Percentiles rank a stretch among this genome's conserved stretches.
phyloP scores from a whole-genome alignment of 2,888 invertebrate species.

The Aphrophora alni region DNA sequence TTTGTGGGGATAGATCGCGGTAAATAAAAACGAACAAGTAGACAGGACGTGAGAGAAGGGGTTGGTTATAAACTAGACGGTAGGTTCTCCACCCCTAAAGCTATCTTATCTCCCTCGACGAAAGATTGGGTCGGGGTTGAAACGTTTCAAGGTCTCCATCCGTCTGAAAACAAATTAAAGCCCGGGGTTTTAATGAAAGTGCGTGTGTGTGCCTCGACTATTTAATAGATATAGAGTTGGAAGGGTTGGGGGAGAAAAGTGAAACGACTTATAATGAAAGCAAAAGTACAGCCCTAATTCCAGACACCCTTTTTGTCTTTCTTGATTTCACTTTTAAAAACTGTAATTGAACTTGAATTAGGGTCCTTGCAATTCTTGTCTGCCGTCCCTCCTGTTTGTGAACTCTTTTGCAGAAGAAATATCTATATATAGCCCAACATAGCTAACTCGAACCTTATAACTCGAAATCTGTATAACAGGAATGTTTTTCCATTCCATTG shows the following conservation, averaged over 20 bases:
- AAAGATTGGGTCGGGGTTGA: constrained; percentile 6
- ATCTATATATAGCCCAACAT: too few relatives aligned
- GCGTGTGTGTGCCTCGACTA: background rate
- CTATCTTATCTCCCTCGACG: constrained; percentile 9
- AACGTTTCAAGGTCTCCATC: background rate
- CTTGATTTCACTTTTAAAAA: background rate
- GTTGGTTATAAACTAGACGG: background rate
- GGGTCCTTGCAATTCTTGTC: background rate
- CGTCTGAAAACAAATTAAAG: constrained; percentile 6
- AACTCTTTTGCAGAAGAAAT: too few relatives aligned
- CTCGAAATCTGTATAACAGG: too few relatives aligned
- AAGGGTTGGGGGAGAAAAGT: background rate
- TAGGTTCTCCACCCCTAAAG: background rate
- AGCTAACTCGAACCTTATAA: too few relatives aligned
- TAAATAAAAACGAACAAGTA: background rate
- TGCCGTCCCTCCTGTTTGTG: background rate
- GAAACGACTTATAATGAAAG: background rate
- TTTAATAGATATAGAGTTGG: background rate
- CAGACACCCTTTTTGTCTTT: background rate
- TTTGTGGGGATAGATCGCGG: background rate
- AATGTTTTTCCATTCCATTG: too few relatives aligned
- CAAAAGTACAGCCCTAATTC: background rate
- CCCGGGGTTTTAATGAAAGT: background rate
- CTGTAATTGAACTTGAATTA: background rate
- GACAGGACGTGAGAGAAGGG: background rate